Conservation (phyloP, 1,140 invertebrate species). For the Drosophila bifasciata region DNA sequence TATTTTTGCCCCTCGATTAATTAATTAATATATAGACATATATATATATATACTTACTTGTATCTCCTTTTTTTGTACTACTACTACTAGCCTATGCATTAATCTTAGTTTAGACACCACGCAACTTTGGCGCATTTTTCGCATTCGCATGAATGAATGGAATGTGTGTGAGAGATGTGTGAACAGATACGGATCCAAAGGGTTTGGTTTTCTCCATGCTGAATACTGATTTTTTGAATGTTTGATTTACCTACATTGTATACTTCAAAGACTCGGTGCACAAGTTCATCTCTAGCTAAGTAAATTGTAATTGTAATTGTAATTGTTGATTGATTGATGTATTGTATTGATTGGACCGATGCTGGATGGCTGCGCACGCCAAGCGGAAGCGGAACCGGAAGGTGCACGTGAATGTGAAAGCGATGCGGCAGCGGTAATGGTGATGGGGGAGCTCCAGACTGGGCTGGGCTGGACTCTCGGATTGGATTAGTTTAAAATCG, state of each 20-base stretch:
- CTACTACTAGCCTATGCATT: constrained; percentile 45
- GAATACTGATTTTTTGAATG: constrained; percentile 5
- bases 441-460: constrained; percentile 9
- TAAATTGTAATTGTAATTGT: constrained; percentile 66
- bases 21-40: constrained; percentile 10
- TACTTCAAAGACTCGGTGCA: constrained; percentile 77
- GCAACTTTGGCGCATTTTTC: constrained; percentile 23
- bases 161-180: too few species aligned
- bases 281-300: constrained; percentile 74
- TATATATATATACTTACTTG: constrained; percentile 18
- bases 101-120: constrained; percentile 26
- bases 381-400: too few species aligned
- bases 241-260: constrained; percentile 6
- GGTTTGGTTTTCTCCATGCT: constrained; percentile 1
- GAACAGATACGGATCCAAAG: too few species aligned
- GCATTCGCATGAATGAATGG: neutral
- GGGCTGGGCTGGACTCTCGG: constrained; percentile 17
- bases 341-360: constrained; percentile 36
- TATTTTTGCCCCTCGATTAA: constrained; percentile 65
- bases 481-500: constrained; percentile 70
- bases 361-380: constrained; percentile 7
- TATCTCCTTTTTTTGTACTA: constrained; percentile 44
- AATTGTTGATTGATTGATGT: constrained; percentile 66
- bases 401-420: too few species aligned
- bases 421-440: constrained; percentile 2